Evolutionary conservation across 1,140 invertebrate species (phyloP), one percentile per base, ranked within the genome.

Genomic region (Sarcophaga peregrina): DNA sequence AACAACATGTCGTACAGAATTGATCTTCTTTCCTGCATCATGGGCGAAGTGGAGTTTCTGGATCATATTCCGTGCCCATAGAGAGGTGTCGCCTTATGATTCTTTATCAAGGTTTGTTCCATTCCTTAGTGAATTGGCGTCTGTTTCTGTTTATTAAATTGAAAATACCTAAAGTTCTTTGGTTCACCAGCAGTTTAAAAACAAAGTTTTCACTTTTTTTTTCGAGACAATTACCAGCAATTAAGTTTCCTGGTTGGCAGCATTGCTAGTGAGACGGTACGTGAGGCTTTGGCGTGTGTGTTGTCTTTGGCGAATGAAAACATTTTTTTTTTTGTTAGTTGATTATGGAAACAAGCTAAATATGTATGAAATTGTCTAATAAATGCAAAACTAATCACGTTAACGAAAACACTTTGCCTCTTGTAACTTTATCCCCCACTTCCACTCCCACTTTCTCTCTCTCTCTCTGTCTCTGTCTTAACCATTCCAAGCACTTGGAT

Each of bases 311-410:
- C n/a, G 7, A 2, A 13, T 58, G 54, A 58, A 58, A 58, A 58
- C 7, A 58, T 58, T 58, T 58, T 13, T 37, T 58, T 58, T 13
- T 58, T 13, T 37, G 15, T 58, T 13, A 15, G 11, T 58, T 58
- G 15, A 58, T 58, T 58, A 58, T 58, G n/a, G 13, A n/a, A 13
- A 58, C 54, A n/a, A 58, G 54, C 13, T 25, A 68, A 68, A 68
- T 68, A 20, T 25, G 62, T 68, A 68, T 68, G n/a, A 20, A 68
- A 68, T 68, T 68, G 62, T 68, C 62, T 68, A 68, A 68, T 68
- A 68, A 68, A 68, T 68, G 62, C 62, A 68, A 68, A 68, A 68
- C 62, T 68, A 68, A 68, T 68, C 62, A 68, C 7, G 17, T 68
- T 68, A 20, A 37, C 25, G 15, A 68, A 68, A 68, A 68, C 62